Conservation (phyloP, 2,888 invertebrate genomes). For the Pristionchus fissidentatus region DNA sequence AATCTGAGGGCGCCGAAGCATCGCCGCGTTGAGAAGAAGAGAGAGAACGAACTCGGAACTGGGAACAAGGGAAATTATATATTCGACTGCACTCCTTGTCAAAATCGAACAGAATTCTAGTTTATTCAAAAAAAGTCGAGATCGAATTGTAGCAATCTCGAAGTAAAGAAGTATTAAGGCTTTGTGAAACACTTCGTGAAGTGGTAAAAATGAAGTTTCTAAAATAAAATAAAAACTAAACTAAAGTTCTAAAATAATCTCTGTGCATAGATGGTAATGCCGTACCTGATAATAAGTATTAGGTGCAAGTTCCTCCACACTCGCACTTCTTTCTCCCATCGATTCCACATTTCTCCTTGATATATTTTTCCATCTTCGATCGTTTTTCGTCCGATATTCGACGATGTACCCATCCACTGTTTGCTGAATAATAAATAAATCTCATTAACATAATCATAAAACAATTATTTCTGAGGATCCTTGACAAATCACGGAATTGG, state of each 20-base stretch:
- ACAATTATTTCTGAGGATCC: too few relatives aligned
- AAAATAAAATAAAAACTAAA: background rate
- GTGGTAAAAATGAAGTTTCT: too few relatives aligned
- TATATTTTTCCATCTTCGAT: slow-evolving; percentile 67
- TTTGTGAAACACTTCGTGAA: too few relatives aligned
- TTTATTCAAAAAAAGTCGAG: too few relatives aligned
- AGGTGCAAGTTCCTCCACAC: slow-evolving; percentile 58
- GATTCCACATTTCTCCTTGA: slow-evolving; percentile 58
- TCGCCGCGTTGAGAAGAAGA: slow-evolving; percentile 59
- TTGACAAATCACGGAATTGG: too few relatives aligned
- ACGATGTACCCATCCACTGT: slow-evolving; percentile 62
- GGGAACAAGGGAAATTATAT: slow-evolving; percentile 31
- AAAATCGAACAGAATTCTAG: background rate
- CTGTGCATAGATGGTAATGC: too few relatives aligned
- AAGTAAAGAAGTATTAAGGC: too few relatives aligned
- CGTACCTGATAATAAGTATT: slow-evolving; percentile 68
- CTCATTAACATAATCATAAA: background rate
- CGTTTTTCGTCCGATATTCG: slow-evolving; percentile 63
- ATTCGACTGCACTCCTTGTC: background rate
- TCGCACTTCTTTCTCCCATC: slow-evolving; percentile 57
- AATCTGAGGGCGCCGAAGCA: slow-evolving; percentile 65
- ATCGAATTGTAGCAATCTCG: too few relatives aligned
- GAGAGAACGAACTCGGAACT: slow-evolving; percentile 70
- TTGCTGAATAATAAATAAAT: background rate
- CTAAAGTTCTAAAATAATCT: background rate